Base-by-base conservation (phyloP, 2,797 vertebrate genomes). In the Gouania willdenowi region DNA sequence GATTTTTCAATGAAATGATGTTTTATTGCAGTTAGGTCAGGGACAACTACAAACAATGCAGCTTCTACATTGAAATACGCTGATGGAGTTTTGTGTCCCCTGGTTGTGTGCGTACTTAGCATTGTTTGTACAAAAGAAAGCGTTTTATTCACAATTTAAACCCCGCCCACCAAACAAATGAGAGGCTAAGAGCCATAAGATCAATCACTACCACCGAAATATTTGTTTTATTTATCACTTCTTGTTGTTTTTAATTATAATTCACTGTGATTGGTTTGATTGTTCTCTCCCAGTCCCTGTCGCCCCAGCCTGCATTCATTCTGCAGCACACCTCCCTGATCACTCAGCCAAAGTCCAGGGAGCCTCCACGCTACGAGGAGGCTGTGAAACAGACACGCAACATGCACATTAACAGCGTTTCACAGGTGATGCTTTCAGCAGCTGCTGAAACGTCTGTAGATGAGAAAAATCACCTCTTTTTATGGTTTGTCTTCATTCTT, bases 321-420 rank as follows among this genome's bases (percentile, higher is more conserved):
- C 88, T 55, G 21, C 86, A 87, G 45, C 52, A 83, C 29, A 33
- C 69, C 20, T 75, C 91, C 7, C 92, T 92, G 27, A 75, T 87
- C 30, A 71, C 43, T 65, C 86, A 90, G 8, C 75, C 68, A 25
- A 97, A 94, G 79, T 76, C 81, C 4, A 91, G 88, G 82, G 96
- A 97, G 51, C 96, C 94, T 3, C 96, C 96, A 10, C 91, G 93
- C 43, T 99, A 99, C 0, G 96, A 99, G 75, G 96, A 99, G 21
- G 96, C 96, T 15, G 86, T 99, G 66, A 98, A 95, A 66, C 96
- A 97, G 79, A 94, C 90, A 0, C 93, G 94, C 48, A 90, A 64
- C 9, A 26, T 90, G 54, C 93, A 91, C 51, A 7, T 88, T 5
- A 69, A 88, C 36, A 59, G 49, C 0, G 5, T 66, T 24, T 61